Evolutionary conservation across 2,113 vertebrate genomes (phyloP).

Genomic region (Mormyrus lacerda): DNA sequence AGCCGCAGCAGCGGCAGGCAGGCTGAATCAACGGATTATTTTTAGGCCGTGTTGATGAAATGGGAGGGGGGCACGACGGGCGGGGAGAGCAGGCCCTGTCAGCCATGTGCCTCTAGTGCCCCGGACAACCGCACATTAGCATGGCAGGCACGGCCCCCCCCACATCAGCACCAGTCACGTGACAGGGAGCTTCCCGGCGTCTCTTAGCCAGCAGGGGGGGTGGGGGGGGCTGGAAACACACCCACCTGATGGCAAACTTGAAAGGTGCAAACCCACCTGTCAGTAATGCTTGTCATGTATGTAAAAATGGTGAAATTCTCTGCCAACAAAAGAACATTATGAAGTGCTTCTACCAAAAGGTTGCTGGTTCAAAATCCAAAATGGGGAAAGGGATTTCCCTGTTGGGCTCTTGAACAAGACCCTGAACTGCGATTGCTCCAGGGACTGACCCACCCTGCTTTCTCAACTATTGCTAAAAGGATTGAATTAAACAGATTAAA

Average conservation of each 20-base stretch:
- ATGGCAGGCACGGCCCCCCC: conserved; percentile 39
- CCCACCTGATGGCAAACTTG: neutral
- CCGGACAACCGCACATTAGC: conserved; percentile 34
- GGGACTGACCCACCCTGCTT: neutral
- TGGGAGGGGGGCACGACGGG: conserved; percentile 15
- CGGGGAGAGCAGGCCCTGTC: conserved; percentile 8
- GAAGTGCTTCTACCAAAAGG: neutral
- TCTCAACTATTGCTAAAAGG: neutral
- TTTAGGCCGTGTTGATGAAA: conserved; percentile 41
- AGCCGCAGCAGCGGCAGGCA: conserved; percentile 44
- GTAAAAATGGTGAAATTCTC: neutral
- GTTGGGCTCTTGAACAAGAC: neutral
- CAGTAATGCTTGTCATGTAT: neutral
- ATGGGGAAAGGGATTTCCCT: neutral
- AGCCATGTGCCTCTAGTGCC: conserved; percentile 21
- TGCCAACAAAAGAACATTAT: neutral
- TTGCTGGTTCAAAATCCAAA: neutral
- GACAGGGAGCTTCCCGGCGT: conserved; percentile 3
- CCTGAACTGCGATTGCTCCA: neutral
- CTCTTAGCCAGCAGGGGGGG: neutral
- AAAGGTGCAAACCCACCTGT: neutral
- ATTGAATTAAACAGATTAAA: neutral
- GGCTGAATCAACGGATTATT: conserved; percentile 33
- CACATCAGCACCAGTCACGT: conserved; percentile 23
- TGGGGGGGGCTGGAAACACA: neutral